phyloP scores from a whole-genome alignment of 1,140 invertebrate species.

The Zaprionus gabonicus region DNA sequence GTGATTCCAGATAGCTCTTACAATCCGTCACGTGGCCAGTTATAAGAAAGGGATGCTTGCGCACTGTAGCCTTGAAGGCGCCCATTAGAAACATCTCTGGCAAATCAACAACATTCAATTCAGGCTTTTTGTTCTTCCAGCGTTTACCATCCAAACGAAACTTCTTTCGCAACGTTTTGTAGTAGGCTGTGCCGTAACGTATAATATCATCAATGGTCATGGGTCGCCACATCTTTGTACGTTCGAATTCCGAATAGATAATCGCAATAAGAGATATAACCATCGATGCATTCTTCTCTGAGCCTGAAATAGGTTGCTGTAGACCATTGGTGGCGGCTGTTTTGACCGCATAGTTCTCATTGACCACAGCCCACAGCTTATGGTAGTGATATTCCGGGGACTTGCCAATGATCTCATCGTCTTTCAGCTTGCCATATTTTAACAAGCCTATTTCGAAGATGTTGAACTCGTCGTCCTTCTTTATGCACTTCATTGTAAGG shows the following conservation, averaged over 20 bases:
- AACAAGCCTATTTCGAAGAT: slow-evolving; percentile 70
- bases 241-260: slow-evolving; percentile 74
- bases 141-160: slow-evolving; percentile 72
- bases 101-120: slow-evolving; percentile 76
- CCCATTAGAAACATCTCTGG: slow-evolving; percentile 80
- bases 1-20: slow-evolving; percentile 70
- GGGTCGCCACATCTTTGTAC: slow-evolving; percentile 62
- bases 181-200: slow-evolving; percentile 71
- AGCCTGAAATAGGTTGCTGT: slow-evolving; percentile 68
- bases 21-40: slow-evolving; percentile 77
- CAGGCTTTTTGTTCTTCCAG: slow-evolving; percentile 74
- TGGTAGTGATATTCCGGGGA: slow-evolving; percentile 26
- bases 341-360: slow-evolving; percentile 75
- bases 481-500: slow-evolving; percentile 55
- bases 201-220: slow-evolving; percentile 73
- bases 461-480: slow-evolving; percentile 61
- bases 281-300: slow-evolving; percentile 73
- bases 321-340: slow-evolving; percentile 64
- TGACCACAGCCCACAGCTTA: slow-evolving; percentile 76
- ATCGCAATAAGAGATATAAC: slow-evolving; percentile 72
- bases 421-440: slow-evolving; percentile 71
- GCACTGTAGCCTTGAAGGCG: slow-evolving; percentile 73
- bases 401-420: slow-evolving; percentile 29
- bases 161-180: slow-evolving; percentile 71
- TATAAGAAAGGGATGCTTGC: slow-evolving; percentile 72